A percentile compares a stretch with the other conserved stretches of the same genome.
Conservation (phyloP, 1,140 invertebrate genomes). For the Megathymus violae region DNA sequence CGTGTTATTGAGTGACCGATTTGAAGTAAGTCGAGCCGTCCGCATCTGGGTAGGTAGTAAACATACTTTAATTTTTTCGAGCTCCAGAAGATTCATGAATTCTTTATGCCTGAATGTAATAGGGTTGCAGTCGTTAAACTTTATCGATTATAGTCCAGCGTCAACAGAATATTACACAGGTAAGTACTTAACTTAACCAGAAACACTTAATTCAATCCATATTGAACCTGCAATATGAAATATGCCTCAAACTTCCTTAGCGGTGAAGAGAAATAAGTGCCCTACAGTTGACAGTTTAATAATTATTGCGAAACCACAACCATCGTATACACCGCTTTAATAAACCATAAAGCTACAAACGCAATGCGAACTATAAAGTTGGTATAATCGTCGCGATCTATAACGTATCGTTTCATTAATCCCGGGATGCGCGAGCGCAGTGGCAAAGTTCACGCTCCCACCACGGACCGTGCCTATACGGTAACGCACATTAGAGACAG, state of each 20-base stretch:
- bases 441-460: constrained; percentile 77
- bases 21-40: too few species aligned
- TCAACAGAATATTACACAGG: too few species aligned
- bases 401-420: constrained; percentile 75
- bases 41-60: too few species aligned
- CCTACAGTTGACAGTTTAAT: neutral
- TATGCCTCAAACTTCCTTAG: neutral
- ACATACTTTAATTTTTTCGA: too few species aligned
- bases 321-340: neutral
- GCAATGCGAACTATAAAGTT: constrained; percentile 51
- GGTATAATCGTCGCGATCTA: constrained; percentile 68
- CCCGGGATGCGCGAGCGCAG: constrained; percentile 56
- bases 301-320: neutral
- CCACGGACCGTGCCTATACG: constrained; percentile 52
- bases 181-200: too few species aligned
- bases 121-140: too few species aligned
- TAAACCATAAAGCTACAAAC: constrained; percentile 5
- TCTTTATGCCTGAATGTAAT: too few species aligned
- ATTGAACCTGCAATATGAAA: neutral
- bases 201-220: too few species aligned
- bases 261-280: neutral
- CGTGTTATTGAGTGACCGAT: too few species aligned
- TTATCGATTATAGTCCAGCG: too few species aligned
- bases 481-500: constrained; percentile 70
- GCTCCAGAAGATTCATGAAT: too few species aligned